Base-by-base conservation (phyloP, 2,888 invertebrate genomes). In the Agrotis ipsilon region DNA sequence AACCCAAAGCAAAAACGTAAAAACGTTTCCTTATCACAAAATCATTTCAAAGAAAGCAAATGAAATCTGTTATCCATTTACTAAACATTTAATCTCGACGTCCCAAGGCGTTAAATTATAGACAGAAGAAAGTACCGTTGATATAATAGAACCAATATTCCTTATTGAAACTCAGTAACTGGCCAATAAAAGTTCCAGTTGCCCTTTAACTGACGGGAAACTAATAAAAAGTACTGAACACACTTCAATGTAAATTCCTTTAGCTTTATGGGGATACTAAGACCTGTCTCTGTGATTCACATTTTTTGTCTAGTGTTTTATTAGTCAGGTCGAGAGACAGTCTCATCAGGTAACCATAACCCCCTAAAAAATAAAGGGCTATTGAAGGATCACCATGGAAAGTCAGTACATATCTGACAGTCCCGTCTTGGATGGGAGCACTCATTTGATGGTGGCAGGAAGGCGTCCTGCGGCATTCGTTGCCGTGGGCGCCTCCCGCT, bases 121-220 rank as follows among this genome's bases (percentile, higher is more conserved):
- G 43, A 52, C 62, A 54, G 57, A 69, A 58, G 62, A 61, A 57
- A 70, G 24, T 64, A 69, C 49, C 72, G 72, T 63, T 82, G 80
- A 76, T 82, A 82, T 85, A 87, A 84, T 78, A 83, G 75, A 86
- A 75, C 83, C 88, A 90, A 91, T 92, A 92, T 90, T 89, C 87
- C 89, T 89, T 90, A 92, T 93, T 92, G 90, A 92, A 93, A 91
- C 91, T 88, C 89, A 77, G 90, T 90, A 90, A 92, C 90, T 89
- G 89, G 89, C 91, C 90, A 91, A 92, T 93, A 93, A 93, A 90
- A 87, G 88, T 80, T 84, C 84, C 84, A 75, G 82, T 73, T 61
- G 63, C 72, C 74, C 85, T 84, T 89, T 90, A 87, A 91, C 85
- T 86, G 88, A 88, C 86, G 85, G 84, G 64, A 80, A 86, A 87